Percentiles rank a stretch among this genome's conserved stretches.
phyloP scores from a whole-genome alignment of 2,888 invertebrate species.

The Oscheius sp. region DNA sequence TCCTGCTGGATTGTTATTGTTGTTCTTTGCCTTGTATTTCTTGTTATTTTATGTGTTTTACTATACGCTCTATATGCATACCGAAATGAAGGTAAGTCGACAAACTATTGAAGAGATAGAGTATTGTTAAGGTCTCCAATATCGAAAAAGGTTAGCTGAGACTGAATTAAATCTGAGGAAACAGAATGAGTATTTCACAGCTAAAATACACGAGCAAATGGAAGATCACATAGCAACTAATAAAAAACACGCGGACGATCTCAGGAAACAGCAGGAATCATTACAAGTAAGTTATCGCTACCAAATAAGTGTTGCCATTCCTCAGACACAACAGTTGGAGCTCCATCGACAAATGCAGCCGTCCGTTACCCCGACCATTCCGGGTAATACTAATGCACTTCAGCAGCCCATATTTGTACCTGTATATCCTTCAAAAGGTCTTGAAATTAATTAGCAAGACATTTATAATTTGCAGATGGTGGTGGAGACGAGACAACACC shows the following conservation, averaged over 20 bases:
- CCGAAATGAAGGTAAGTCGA: constrained; percentile 53
- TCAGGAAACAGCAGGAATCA: constrained; percentile 52
- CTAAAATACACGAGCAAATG: constrained; percentile 58
- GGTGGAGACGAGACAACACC: neutral
- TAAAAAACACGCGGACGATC: constrained; percentile 54
- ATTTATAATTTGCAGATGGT: neutral
- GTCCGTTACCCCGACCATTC: constrained; percentile 35
- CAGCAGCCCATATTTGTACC: constrained; percentile 44
- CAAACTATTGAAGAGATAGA: neutral
- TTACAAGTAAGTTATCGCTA: constrained; percentile 1
- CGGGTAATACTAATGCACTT: neutral
- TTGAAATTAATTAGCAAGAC: neutral
- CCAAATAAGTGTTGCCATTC: neutral
- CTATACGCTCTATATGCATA: constrained; percentile 52
- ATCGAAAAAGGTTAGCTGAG: constrained; percentile 41
- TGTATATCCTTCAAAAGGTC: constrained; percentile 8
- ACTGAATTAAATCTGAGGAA: constrained; percentile 45
- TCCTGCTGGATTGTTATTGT: constrained; percentile 57
- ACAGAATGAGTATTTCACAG: constrained; percentile 63
- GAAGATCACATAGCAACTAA: constrained; percentile 51
- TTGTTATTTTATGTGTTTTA: constrained; percentile 40
- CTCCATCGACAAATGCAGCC: constrained; percentile 38
- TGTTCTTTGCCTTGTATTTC: constrained; percentile 39
- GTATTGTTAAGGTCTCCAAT: constrained; percentile 42
- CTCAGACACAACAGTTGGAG: constrained; percentile 25